phyloP scores from a whole-genome alignment of 2,113 vertebrate species.

The Tychaedon coryphoeus region DNA sequence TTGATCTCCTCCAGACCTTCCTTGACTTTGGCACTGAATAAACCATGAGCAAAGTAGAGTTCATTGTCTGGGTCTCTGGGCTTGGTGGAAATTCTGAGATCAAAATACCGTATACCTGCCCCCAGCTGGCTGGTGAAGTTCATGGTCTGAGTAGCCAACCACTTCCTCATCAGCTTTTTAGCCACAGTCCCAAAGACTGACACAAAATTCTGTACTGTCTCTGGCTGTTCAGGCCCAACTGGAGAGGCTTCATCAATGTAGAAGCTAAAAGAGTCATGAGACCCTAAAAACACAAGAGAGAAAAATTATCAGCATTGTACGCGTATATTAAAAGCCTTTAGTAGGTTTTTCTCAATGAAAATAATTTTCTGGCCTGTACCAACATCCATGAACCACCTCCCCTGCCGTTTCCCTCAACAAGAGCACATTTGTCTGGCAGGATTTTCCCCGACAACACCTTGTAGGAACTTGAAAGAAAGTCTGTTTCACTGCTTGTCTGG shows the following conservation, averaged over 20 bases:
- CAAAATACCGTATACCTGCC: slow-evolving; percentile 93
- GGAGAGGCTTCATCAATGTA: slow-evolving; percentile 98
- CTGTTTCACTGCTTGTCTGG: neutral
- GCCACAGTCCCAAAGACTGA: slow-evolving; percentile 97
- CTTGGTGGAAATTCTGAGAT: slow-evolving; percentile 97
- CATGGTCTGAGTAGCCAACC: slow-evolving; percentile 98
- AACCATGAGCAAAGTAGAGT: slow-evolving; percentile 95
- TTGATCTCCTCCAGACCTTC: slow-evolving; percentile 96
- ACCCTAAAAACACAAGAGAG: slow-evolving; percentile 79
- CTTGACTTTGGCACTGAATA: slow-evolving; percentile 97
- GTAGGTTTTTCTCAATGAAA: neutral
- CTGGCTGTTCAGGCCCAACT: slow-evolving; percentile 94
- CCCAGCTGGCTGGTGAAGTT: slow-evolving; percentile 92
- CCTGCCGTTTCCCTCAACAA: neutral
- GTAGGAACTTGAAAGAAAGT: neutral
- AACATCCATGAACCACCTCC: neutral
- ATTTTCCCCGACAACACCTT: neutral
- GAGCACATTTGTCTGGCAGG: neutral
- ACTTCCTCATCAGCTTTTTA: slow-evolving; percentile 97
- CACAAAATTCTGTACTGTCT: slow-evolving; percentile 97
- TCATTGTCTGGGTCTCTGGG: slow-evolving; percentile 96
- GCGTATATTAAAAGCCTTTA: neutral
- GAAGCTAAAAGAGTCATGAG: slow-evolving; percentile 98
- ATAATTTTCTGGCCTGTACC: neutral
- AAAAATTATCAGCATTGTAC: neutral